These are phyloP conservation scores for Elachura formosa DNA, from an alignment of 2,113 vertebrate genomes.

Conservation along the genomic window DNA sequence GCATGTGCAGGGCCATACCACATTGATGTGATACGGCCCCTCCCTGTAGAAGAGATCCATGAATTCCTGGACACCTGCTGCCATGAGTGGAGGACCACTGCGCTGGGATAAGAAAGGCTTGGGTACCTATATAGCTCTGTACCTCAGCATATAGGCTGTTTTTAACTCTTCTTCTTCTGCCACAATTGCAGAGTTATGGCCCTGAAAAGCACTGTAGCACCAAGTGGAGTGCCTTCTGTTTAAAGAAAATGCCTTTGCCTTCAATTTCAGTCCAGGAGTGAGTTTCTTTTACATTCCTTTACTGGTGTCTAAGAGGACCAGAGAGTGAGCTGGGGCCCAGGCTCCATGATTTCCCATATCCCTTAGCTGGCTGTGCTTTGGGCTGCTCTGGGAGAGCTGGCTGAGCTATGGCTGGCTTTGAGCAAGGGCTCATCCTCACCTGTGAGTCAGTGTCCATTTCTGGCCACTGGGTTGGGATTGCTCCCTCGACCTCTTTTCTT, in stretches of 20 bases:
- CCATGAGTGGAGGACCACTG: not conserved
- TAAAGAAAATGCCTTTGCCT: not conserved
- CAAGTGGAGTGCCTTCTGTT: not conserved
- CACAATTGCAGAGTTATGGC: not conserved
- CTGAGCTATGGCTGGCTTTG: not conserved
- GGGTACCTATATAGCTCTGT: accelerated
- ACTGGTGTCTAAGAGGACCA: not conserved
- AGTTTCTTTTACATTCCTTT: not conserved
- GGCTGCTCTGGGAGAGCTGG: not conserved
- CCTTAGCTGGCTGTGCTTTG: not conserved
- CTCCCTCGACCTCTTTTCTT: not conserved
- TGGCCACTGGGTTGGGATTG: not conserved
- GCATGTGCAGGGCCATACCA: accelerated
- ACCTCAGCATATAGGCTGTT: not conserved
- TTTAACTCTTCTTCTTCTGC: not conserved
- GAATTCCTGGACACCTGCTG: not conserved
- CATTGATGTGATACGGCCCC: not conserved
- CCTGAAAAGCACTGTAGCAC: not conserved
- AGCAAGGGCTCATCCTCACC: not conserved
- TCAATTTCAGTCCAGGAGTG: not conserved
- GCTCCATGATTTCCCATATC: not conserved
- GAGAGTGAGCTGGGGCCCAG: not conserved
- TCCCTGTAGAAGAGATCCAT: not conserved
- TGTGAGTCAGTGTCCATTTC: not conserved
- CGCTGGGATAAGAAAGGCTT: not conserved